These are phyloP conservation scores for Cybosia mesomella DNA, from an alignment of 2,888 invertebrate species.

Conservation along the genomic window DNA sequence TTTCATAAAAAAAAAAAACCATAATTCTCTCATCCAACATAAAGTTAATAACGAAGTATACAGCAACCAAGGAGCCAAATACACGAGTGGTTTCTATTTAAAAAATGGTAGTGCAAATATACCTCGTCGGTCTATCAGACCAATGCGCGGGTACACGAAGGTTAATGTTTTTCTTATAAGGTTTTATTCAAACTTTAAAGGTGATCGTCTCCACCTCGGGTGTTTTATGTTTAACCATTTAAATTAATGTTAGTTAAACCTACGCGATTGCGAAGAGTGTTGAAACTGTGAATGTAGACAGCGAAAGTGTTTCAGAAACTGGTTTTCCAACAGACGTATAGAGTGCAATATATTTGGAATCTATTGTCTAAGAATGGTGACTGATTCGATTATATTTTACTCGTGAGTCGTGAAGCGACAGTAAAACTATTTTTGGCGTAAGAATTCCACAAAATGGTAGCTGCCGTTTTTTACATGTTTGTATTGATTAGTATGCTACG, in stretches of 20 bases:
- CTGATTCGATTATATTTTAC: not conserved
- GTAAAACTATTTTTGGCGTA: not conserved
- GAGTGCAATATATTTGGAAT: slow-evolving; percentile 10
- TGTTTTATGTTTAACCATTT: slow-evolving; percentile 16
- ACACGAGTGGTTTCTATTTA: no score
- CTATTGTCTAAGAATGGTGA: slow-evolving; percentile 10
- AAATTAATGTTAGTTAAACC: slow-evolving; percentile 16
- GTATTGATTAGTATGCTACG: not conserved
- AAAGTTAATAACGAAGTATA: no score
- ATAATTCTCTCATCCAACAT: no score
- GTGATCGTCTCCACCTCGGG: not conserved
- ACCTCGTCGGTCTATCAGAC: not conserved
- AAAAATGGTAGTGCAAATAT: no score
- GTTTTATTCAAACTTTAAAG: slow-evolving; percentile 29
- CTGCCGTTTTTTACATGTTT: not conserved
- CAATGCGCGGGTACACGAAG: not conserved
- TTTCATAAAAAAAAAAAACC: no score
- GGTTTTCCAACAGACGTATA: slow-evolving; percentile 10
- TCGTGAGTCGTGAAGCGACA: not conserved
- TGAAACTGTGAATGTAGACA: slow-evolving; percentile 23
- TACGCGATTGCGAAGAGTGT: slow-evolving; percentile 27
- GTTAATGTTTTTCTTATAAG: slow-evolving; percentile 29
- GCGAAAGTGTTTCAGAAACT: slow-evolving; percentile 38
- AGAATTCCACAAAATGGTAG: not conserved
- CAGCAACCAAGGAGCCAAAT: no score